Evolutionary conservation across 2,888 invertebrate genomes (phyloP).

Genomic region (Globia sparganii): DNA sequence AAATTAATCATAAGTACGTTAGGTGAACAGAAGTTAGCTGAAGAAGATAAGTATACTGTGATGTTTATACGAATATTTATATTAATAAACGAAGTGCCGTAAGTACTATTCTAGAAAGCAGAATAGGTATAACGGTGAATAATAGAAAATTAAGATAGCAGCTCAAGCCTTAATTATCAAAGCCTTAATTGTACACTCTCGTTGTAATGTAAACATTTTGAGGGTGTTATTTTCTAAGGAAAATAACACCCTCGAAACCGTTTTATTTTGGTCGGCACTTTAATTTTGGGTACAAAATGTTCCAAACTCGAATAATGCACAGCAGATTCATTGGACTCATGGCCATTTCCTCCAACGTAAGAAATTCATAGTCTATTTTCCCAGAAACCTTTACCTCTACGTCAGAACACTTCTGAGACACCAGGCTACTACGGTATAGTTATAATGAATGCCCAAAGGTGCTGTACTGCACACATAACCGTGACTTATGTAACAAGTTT

Average conservation of each 20-base stretch:
- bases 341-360: not conserved
- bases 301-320: too few species aligned
- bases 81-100: not conserved
- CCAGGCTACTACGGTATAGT: not conserved
- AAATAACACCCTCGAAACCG: too few species aligned
- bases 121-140: not conserved
- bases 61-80: not conserved
- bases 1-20: conserved; percentile 14
- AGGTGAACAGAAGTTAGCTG: conserved; percentile 10
- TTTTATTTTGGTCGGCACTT: too few species aligned
- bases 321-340: not conserved
- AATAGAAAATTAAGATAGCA: too few species aligned
- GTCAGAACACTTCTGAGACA: not conserved
- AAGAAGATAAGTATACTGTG: not conserved
- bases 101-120: not conserved
- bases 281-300: too few species aligned
- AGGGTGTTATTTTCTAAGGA: not conserved
- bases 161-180: too few species aligned
- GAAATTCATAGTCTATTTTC: not conserved
- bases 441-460: conserved; percentile 24
- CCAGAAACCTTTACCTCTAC: not conserved
- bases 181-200: too few species aligned
- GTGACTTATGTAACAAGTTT: not conserved
- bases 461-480: not conserved
- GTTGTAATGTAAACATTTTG: not conserved